Base-by-base conservation (phyloP, 2,888 invertebrate species). In the Amphipyra berbera region DNA sequence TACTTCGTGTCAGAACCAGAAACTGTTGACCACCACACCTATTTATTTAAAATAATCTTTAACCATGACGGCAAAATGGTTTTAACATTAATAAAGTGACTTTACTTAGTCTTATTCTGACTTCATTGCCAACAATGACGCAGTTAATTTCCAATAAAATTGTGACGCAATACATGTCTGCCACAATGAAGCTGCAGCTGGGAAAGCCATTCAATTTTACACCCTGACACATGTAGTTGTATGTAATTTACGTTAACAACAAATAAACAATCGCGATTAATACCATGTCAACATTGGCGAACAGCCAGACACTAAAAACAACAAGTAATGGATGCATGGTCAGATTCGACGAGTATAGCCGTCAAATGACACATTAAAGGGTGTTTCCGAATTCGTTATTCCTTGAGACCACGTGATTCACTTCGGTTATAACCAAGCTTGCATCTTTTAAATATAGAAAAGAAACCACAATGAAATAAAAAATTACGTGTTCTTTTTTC, bases 261-360 rank as follows among this genome's bases (percentile, higher is more conserved):
- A 61, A 58, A 68, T 72, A 75, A 68, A 74, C 77, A 74, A 61
- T 63, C 55, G 57, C 55, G 63, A 68, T 71, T 73, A 64, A 78
- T 68, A 69, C 63, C 61, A 65, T 74, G 74, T 73, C 74, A 81
- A 78, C 74, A 73, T 74, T 84, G 82, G 84, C 81, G 54, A 42
- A 13, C 12, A 41, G 74, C 83, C 84, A 83, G 61, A 52, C 52
- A 62, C 55, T 76, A 77, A 70, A 76, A 50, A 60, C 55, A 54
- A 68, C 68, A 61, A 60, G 50, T 68, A 58, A 78, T 70, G 62
- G 57, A 57, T 46, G 49, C 61, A 60, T 61, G 64, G 49, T 57
- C 55, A 55, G 50, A 55, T 71, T 52, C 41, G 59, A 74, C 52
- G 40, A 48, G 45, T 21, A 71, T 41, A 38, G 45, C 48, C 46